Base-by-base conservation (phyloP, 2,113 vertebrate genomes). In the Elgaria multicarinata region DNA sequence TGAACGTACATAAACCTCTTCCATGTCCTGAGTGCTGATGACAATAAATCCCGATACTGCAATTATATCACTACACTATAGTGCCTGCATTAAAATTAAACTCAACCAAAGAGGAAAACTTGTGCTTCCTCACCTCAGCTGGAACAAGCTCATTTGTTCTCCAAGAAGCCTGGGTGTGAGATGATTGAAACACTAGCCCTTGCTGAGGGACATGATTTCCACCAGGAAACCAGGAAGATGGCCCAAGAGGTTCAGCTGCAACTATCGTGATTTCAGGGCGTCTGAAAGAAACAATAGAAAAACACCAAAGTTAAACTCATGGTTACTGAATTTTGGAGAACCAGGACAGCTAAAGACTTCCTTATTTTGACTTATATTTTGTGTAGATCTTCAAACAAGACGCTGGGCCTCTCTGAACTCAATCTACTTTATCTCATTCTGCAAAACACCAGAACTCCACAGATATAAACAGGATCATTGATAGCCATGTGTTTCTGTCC, bases 211-310 rank as follows among this genome's bases (percentile, higher is more conserved):
- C 89, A 89, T 94, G 93, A 85, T 92, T 93, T 33, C 91, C 87
- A 92, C 97, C 97, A 44, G 97, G 95, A 94, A 98, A 98, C 98
- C 98, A 98, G 46, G 95, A 96, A n/a, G 97, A 96, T 8, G 96
- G 94, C 58, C 95, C 96, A 89, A 99, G 95, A 0, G 98, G 98
- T 92, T 99, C 98, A 67, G 98, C 98, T 67, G 99, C 98, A 95
- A 99, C 96, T 79, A 99, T 98, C 81, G 98, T 98, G 96, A 99
- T 99, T 97, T 98, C 98, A 28, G 98, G 98, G 75, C 97, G 97
- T 90, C 99, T 99, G 33, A 13, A 91, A 85, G 89, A 31, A 90
- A 76, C 92, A 44, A 31, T 75, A 66, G 18, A 66, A 28, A 9
- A 53, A 8, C 0, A 66, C 42, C 2, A 3, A 87, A 93, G 72